These are phyloP conservation scores for Trichogramma pretiosum DNA, from an alignment of 1,140 invertebrate genomes.

Conservation along the genomic window DNA sequence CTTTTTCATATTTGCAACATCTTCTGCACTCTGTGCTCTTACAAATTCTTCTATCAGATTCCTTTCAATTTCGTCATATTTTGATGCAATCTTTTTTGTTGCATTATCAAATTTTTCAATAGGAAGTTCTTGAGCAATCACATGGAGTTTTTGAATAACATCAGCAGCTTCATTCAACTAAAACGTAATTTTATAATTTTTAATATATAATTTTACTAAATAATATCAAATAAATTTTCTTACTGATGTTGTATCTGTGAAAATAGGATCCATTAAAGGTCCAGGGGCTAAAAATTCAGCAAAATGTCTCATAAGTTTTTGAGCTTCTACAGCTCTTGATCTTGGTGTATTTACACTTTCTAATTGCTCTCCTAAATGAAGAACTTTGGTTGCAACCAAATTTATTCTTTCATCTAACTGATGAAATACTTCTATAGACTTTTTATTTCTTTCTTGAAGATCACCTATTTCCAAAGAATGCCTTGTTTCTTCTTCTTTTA, in stretches of 20 bases:
- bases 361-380: constrained; percentile 94
- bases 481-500: constrained; percentile 78
- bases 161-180: constrained; percentile 94
- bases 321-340: constrained; percentile 86
- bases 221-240: constrained; percentile 15
- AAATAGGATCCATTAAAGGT: constrained; percentile 74
- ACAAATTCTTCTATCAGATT: constrained; percentile 93
- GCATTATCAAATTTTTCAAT: constrained; percentile 79
- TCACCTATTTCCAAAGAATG: constrained; percentile 74
- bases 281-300: constrained; percentile 85
- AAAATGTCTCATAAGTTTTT: constrained; percentile 88
- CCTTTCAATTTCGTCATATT: constrained; percentile 92
- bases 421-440: constrained; percentile 80
- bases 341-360: constrained; percentile 94
- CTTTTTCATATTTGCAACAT: constrained; percentile 85
- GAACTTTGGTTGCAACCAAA: constrained; percentile 91
- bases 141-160: constrained; percentile 93
- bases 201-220: neutral
- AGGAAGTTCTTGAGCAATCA: constrained; percentile 91
- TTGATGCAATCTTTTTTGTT: constrained; percentile 81
- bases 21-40: constrained; percentile 71
- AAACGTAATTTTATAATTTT: constrained; percentile 13
- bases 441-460: constrained; percentile 81
- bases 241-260: constrained; percentile 78
- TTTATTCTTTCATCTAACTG: constrained; percentile 93